A percentile compares a stretch with the other conserved stretches of the same genome.
Conservation (phyloP, 2,888 invertebrate genomes). For the Dynastes hyllus region DNA sequence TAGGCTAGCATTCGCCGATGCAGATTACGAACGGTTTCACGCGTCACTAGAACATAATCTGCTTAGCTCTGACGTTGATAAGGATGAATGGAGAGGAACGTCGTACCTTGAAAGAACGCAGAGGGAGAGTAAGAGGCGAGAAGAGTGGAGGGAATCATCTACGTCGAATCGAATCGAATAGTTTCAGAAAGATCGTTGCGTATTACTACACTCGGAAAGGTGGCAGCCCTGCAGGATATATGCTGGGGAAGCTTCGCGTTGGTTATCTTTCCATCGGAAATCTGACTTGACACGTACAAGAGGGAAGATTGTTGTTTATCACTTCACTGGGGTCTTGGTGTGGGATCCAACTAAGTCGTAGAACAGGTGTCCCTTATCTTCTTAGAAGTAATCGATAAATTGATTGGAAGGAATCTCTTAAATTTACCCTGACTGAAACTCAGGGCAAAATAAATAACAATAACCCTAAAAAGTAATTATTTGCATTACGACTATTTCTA, state of each 20-base stretch:
- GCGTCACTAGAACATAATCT: constrained; percentile 75
- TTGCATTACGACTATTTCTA: too few relatives aligned
- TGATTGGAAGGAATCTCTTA: neutral
- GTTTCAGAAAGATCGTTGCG: neutral
- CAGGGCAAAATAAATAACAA: too few relatives aligned
- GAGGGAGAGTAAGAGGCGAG: neutral
- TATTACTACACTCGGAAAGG: too few relatives aligned
- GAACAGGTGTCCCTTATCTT: constrained; percentile 18
- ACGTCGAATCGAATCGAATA: constrained; percentile 24
- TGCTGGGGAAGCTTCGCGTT: neutral
- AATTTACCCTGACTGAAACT: too few relatives aligned
- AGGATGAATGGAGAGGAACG: constrained; percentile 73
- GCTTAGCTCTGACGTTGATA: constrained; percentile 76
- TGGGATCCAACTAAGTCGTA: neutral
- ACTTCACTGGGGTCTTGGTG: neutral
- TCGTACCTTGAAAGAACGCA: constrained; percentile 36
- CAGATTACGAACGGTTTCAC: constrained; percentile 72
- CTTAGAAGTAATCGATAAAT: neutral
- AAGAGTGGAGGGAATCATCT: constrained; percentile 4
- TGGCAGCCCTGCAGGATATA: too few relatives aligned
- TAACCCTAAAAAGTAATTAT: too few relatives aligned
- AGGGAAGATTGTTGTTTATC: constrained; percentile 37
- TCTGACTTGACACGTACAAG: constrained; percentile 36
- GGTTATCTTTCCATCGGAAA: constrained; percentile 39
- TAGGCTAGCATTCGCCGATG: constrained; percentile 70